Evolutionary conservation across 2,797 vertebrate species (phyloP), one percentile per base, ranked within the genome.

Genomic region (Rallus crepitans): DNA sequence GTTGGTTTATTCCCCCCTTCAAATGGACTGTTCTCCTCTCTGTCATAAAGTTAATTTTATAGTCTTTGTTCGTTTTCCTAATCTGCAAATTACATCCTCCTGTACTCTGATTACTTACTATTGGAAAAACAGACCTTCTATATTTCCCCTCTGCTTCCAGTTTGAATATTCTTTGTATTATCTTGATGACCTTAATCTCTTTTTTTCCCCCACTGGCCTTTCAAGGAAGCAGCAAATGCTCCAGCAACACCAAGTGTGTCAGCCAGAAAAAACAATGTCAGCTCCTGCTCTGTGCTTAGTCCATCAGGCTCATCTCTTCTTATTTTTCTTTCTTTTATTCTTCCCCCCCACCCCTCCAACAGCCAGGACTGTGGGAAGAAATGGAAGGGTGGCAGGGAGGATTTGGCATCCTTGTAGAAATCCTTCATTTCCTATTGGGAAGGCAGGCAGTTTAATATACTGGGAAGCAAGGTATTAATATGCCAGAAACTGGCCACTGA

Each of bases 1-100:
- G 96, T 90, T 98, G 81, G 94, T 97, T 97, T 97, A 96, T 96
- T 93, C 94, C 89, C 73, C 93, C 82, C 93, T 97, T 97, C 96
- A 97, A 98, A 97, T 94, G 91, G 97, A 97, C 96, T 97, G 81
- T 55, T 93, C 95, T 97, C 85, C 91, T 97, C 95, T 95, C 95
- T 96, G 95, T 97, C 97, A 96, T 97, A 96, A 98, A 98, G 97
- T 98, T 98, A 98, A 98, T 98, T 98, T 98, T 98, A 98, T 97
- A 93, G 96, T 92, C 98, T 98, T 98, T 98, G 98, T 98, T 98
- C 98, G 96, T 96, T 97, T 97, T 97, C 96, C 97, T 98, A 98
- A 98, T 98, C 98, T 98, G 96, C 97, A 98, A 98, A 98, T 98
- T 98, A 98, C 97, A 98, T 98, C 97, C 98, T 98, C 96, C 97